Conservation (phyloP, 1,140 invertebrate genomes). For the Leptinotarsa undecemlineata region DNA sequence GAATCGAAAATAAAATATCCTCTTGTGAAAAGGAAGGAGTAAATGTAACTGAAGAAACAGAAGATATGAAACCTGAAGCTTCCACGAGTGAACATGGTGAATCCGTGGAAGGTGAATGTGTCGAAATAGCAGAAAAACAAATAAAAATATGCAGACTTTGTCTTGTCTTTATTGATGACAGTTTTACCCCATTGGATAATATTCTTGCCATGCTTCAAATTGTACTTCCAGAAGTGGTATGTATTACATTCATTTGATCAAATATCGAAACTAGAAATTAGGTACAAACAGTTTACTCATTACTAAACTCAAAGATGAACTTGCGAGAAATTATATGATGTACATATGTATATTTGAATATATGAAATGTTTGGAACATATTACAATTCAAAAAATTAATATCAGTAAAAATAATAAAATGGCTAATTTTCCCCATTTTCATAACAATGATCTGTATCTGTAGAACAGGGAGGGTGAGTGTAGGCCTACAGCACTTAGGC, state of each 20-base stretch:
- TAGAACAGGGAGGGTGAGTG: no score
- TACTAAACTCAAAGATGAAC: no score
- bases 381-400: no score
- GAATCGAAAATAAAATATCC: slow-evolving; percentile 4
- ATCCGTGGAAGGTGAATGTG: neutral
- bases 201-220: slow-evolving; percentile 25
- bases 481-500: no score
- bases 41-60: neutral
- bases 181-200: slow-evolving; percentile 12
- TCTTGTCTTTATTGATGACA: slow-evolving; percentile 22
- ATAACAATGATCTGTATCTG: no score
- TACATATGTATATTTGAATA: no score
- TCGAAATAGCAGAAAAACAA: slow-evolving; percentile 8
- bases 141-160: slow-evolving; percentile 25
- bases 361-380: no score
- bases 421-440: no score
- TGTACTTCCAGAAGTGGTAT: slow-evolving; percentile 23
- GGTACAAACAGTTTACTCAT: no score
- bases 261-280: no score
- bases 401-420: no score
- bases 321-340: no score
- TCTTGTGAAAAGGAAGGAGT: neutral
- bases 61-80: neutral
- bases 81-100: neutral
- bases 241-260: neutral